Percentiles rank a stretch among this genome's conserved stretches.
Conservation (phyloP, 2,113 vertebrate genomes). For the Phrynocephalus versicolor region DNA sequence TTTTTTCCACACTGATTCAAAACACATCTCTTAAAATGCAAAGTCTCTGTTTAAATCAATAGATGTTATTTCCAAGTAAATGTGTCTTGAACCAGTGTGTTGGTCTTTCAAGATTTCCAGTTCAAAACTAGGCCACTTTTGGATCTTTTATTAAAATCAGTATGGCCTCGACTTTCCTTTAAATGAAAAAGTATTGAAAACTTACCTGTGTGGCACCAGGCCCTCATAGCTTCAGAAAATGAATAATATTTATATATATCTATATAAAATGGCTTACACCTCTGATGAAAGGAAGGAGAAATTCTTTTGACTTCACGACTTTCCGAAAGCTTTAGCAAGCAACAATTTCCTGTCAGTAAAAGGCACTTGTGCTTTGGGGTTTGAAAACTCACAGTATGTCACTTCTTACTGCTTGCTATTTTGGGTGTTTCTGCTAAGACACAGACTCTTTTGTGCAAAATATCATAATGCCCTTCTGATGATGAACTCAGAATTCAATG, state of each 20-base stretch:
- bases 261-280: slow-evolving; percentile 12
- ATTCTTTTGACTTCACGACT: slow-evolving; percentile 36
- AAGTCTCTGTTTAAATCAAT: neutral
- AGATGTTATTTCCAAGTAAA: neutral
- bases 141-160: neutral
- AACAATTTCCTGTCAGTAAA: slow-evolving; percentile 58
- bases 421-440: slow-evolving; percentile 80
- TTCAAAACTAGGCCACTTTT: neutral
- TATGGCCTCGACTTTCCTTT: neutral
- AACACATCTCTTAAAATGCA: neutral
- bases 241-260: neutral
- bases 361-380: slow-evolving; percentile 63
- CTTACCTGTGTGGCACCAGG: slow-evolving; percentile 67
- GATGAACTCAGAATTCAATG: slow-evolving; percentile 83
- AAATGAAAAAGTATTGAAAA: neutral
- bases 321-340: slow-evolving; percentile 43
- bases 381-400: slow-evolving; percentile 70
- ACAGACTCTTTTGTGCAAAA: slow-evolving; percentile 88
- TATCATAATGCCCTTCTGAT: slow-evolving; percentile 78
- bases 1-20: neutral
- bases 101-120: neutral
- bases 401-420: slow-evolving; percentile 73
- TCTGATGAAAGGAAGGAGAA: slow-evolving; percentile 24
- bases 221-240: slow-evolving; percentile 10
- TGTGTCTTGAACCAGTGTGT: neutral